Percentiles rank a stretch among this genome's conserved stretches.
These are phyloP conservation scores for Oophaga pumilio DNA, from an alignment of 2,113 vertebrate species.

Conservation along the genomic window DNA sequence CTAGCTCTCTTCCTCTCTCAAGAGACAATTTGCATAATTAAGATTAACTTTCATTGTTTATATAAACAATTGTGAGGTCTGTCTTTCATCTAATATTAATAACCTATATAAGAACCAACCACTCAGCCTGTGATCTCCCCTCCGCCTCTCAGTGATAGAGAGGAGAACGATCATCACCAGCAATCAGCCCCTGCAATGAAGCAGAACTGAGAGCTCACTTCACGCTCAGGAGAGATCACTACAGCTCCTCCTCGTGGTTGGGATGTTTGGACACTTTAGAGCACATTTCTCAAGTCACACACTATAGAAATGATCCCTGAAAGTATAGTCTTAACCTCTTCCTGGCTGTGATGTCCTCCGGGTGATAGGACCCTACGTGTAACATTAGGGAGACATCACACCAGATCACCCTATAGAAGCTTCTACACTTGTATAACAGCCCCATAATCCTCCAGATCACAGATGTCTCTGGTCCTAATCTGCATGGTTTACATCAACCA, in stretches of 20 bases:
- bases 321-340: neutral
- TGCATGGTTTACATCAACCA: too few species aligned
- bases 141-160: fast-evolving
- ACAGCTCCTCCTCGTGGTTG: neutral
- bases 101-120: constrained; percentile 35
- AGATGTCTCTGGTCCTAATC: too few species aligned
- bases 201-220: fast-evolving
- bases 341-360: neutral
- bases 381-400: neutral
- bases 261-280: constrained; percentile 40
- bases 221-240: constrained; percentile 52
- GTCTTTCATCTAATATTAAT: too few species aligned
- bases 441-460: too few species aligned
- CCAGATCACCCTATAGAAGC: neutral
- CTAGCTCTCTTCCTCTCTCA: too few species aligned
- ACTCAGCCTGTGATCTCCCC: constrained; percentile 56
- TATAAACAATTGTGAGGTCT: too few species aligned
- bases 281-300: neutral
- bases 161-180: constrained; percentile 61
- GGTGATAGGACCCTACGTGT: neutral
- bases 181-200: fast-evolving
- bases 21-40: too few species aligned
- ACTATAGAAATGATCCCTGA: constrained; percentile 9
- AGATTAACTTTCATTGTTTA: too few species aligned
- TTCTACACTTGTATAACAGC: too few species aligned